Evolutionary conservation across 1,140 invertebrate genomes (phyloP).

Genomic region (Stegodyphus dumicola): DNA sequence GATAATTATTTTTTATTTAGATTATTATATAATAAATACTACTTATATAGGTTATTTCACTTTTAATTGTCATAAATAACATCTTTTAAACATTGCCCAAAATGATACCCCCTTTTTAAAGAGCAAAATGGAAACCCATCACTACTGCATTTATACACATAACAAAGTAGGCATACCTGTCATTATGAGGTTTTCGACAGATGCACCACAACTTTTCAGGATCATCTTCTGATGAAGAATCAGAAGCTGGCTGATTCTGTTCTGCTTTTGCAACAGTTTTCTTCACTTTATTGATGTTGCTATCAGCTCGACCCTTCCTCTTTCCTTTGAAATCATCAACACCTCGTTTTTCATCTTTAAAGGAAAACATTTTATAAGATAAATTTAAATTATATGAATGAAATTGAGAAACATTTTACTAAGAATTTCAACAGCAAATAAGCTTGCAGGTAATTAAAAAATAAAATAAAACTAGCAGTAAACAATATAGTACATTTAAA

Average conservation of each 20-base stretch:
- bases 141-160: not conserved
- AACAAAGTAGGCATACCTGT: slow-evolving; percentile 71
- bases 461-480: no score
- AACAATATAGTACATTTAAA: no score
- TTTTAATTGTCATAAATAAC: not conserved
- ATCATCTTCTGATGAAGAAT: slow-evolving; percentile 78
- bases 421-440: no score
- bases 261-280: slow-evolving; percentile 36
- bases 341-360: not conserved
- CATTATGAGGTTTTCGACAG: slow-evolving; percentile 93
- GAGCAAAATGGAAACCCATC: not conserved
- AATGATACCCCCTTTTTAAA: not conserved
- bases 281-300: no score
- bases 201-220: slow-evolving; percentile 95
- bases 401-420: no score
- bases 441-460: no score
- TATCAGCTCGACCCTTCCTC: no score
- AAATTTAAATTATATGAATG: no score
- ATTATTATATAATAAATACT: not conserved
- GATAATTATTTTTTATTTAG: not conserved
- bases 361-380: no score
- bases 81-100: not conserved
- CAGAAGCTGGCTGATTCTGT: slow-evolving; percentile 63
- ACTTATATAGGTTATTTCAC: not conserved
- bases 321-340: not conserved